Percentiles rank a stretch among this genome's conserved stretches.
These are phyloP conservation scores for Alcedo atthis DNA, from an alignment of 2,797 vertebrate species.

Conservation along the genomic window DNA sequence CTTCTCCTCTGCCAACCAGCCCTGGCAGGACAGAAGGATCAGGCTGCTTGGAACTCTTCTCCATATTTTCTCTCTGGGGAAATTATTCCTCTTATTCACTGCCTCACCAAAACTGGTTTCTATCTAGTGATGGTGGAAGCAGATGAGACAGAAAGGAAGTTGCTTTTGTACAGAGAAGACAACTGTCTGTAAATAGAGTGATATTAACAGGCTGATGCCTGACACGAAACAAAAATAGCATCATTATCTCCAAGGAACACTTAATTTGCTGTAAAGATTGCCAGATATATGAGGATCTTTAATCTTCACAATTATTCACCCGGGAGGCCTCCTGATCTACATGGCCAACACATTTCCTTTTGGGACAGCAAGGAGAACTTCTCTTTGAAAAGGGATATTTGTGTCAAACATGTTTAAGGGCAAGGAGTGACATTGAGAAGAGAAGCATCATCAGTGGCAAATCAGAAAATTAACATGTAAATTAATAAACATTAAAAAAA, in stretches of 20 bases:
- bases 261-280: background rate
- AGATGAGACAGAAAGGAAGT: constrained; percentile 51
- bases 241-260: constrained; percentile 4
- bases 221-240: constrained; percentile 14
- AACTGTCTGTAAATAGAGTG: background rate
- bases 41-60: background rate
- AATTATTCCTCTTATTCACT: background rate
- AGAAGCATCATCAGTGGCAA: background rate
- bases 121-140: constrained; percentile 1
- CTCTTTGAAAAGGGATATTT: background rate
- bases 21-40: background rate
- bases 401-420: background rate
- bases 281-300: constrained; percentile 5
- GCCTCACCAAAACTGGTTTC: background rate
- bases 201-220: background rate
- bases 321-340: background rate
- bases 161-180: constrained; percentile 8
- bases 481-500: background rate
- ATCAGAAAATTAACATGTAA: background rate
- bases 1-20: background rate
- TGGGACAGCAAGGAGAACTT: background rate
- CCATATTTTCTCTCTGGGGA: background rate
- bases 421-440: background rate
- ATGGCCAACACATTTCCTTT: background rate
- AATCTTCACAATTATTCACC: background rate